These are phyloP conservation scores for Heliconius himera DNA, from an alignment of 1,140 invertebrate species.

Conservation along the genomic window DNA sequence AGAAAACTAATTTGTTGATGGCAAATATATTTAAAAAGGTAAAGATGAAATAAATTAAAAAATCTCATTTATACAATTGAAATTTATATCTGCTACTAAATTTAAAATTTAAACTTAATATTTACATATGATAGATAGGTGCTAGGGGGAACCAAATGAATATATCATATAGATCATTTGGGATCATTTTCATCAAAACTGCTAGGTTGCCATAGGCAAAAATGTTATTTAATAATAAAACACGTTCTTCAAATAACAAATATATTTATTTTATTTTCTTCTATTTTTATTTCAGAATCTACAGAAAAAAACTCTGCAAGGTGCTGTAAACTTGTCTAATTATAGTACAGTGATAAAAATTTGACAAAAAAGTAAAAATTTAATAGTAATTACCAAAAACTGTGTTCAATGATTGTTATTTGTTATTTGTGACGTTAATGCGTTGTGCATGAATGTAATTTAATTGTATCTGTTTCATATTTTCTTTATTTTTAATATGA, in stretches of 20 bases:
- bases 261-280: conserved; percentile 37
- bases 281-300: conserved; percentile 61
- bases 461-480: conserved; percentile 27
- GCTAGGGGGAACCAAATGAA: too few species aligned
- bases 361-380: conserved; percentile 48
- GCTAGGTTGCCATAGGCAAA: too few species aligned
- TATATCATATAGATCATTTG: too few species aligned
- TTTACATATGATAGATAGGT: too few species aligned
- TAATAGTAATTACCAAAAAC: conserved; percentile 20
- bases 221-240: too few species aligned
- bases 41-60: conserved; percentile 1
- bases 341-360: conserved; percentile 73
- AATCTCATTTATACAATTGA: background rate
- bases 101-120: too few species aligned
- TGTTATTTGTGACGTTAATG: conserved; percentile 33
- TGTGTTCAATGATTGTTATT: conserved; percentile 38
- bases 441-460: conserved; percentile 28
- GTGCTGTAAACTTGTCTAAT: conserved; percentile 72
- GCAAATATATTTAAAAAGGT: conserved; percentile 78
- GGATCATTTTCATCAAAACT: too few species aligned
- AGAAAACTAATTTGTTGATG: conserved; percentile 77
- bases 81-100: background rate
- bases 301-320: conserved; percentile 73
- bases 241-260: background rate
- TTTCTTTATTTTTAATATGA: conserved; percentile 17